phyloP scores from a whole-genome alignment of 2,888 invertebrate species.

The Piscicola geometra region DNA sequence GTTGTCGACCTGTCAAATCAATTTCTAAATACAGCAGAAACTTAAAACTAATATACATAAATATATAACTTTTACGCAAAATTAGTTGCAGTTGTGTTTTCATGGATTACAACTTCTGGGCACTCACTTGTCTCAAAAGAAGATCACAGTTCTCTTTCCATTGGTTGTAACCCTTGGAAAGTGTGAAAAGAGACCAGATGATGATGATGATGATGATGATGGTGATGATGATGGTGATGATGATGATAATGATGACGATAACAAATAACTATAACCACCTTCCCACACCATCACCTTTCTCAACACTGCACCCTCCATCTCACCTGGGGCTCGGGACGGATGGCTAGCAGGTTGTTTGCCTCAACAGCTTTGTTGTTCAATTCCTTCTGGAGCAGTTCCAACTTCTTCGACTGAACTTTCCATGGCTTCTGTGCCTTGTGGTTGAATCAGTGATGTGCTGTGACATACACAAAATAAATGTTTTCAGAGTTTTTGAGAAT shows the following conservation, averaged over 20 bases:
- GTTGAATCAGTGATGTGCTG: background rate
- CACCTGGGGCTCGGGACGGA: background rate
- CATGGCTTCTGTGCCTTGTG: conserved; percentile 30
- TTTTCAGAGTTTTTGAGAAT: no score
- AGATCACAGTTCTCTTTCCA: conserved; percentile 21
- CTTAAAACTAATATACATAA: no score
- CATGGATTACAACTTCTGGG: no score
- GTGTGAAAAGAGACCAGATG: conserved; percentile 11
- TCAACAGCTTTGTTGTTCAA: background rate
- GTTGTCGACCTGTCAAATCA: background rate
- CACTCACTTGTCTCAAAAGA: background rate
- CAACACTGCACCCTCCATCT: no score
- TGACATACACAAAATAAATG: background rate
- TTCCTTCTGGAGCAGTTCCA: conserved; percentile 19
- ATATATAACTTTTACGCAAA: no score
- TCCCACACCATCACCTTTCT: background rate
- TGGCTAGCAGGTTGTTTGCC: conserved; percentile 1
- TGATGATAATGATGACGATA: conserved; percentile 17
- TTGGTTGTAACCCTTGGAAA: conserved; percentile 1
- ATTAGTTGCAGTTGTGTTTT: no score
- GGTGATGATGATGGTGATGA: background rate
- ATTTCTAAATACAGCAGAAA: no score
- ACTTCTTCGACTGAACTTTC: conserved; percentile 15
- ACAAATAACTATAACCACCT: no score
- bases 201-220: conserved; percentile 21